Evolutionary conservation across 2,888 invertebrate species (phyloP), one percentile per base, ranked within the genome.

Genomic region (Brachyopa scutellaris): DNA sequence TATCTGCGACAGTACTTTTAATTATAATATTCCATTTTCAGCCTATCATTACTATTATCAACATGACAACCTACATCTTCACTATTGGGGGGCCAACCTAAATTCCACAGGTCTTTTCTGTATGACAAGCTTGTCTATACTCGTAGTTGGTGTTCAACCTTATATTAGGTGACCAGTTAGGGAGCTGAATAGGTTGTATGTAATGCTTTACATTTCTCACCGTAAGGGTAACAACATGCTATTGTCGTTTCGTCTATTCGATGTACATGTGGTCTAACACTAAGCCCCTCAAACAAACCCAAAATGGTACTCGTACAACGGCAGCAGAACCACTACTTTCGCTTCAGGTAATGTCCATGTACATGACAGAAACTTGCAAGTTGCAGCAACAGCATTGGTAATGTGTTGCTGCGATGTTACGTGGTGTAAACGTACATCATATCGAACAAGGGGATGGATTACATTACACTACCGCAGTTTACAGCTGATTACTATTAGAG

Each of bases 241-340:
- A 38, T 59, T 47, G 45, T 55, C 38, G 29, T 49, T 21, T 49
- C 49, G 6, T 36, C 47, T 40, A 13, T 38, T 36, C 42, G 11
- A 53, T 51, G 49, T 67, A 29, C 45, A 45, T 57, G 59, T 36
- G 57, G 59, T 70, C n/a, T n/a, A n/a, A 29, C 29, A 61, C 40
- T 59, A 49, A 29, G 59, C 59, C 59, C 70, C 59, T 59, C 49
- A 49, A 49, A 49, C 59, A 59, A 49, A 17, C 59, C 70, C 70
- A 51, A 38, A 70, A 49, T 49, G 15, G 49, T 49, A 33, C 67
- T 49, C 15, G 49, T 49, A 33, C 67, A 70, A 59, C 38, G 47
- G 26, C 40, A 59, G 19, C 19, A 31, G 13, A 19, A 49, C 49
- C 38, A 38, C 47, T 55, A 57, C 45, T 49, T 70, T 70, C 8